Evolutionary conservation across 2,113 vertebrate genomes (phyloP).

Genomic region (Oncorhynchus clarkii): DNA sequence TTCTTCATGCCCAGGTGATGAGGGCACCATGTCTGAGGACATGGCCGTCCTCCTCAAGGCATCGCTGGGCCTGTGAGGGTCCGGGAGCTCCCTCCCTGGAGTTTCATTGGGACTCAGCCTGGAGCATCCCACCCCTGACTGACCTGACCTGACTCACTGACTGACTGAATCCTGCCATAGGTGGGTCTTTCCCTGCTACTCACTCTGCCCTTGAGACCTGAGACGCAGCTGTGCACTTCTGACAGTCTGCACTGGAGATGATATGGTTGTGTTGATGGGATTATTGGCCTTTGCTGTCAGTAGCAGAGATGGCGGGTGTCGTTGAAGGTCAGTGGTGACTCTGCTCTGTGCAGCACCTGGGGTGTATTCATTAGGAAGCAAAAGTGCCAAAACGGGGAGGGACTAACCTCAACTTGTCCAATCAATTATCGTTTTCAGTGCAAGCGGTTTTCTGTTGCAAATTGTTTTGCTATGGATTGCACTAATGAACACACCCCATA

Average conservation of each 20-base stretch:
- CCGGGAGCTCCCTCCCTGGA: not conserved
- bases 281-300: no score
- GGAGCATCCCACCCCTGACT: not conserved
- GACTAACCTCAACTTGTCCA: no score
- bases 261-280: no score
- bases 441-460: not conserved
- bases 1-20: slow-evolving; percentile 72
- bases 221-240: no score
- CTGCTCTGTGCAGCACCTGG: no score
- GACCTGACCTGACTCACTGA: not conserved
- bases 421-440: no score
- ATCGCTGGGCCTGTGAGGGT: slow-evolving; percentile 86
- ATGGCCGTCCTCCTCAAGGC: slow-evolving; percentile 93
- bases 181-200: not conserved
- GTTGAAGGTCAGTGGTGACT: no score
- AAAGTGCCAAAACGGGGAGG: no score
- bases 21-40: slow-evolving; percentile 85
- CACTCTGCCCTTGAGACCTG: not conserved
- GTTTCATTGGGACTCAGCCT: not conserved
- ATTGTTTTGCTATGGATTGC: not conserved
- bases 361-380: no score
- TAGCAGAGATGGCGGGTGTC: no score
- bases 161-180: not conserved
- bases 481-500: no score
- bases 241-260: no score